Conservation (phyloP, 2,797 vertebrate genomes). For the Acomys russatus region DNA sequence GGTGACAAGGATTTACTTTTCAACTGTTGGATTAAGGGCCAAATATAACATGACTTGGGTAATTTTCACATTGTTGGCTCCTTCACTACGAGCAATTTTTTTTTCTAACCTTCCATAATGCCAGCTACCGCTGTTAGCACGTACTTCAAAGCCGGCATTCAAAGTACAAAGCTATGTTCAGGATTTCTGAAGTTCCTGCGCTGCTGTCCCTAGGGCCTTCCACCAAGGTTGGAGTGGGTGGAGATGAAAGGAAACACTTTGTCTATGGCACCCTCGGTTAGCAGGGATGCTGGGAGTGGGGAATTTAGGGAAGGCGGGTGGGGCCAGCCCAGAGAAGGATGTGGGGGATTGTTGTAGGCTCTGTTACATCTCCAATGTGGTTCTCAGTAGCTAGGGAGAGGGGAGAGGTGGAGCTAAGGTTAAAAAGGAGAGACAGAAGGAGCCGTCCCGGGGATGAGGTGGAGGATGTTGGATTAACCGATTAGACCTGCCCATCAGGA, state of each 20-base stretch:
- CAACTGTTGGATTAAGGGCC: conserved; percentile 59
- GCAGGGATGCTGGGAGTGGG: neutral
- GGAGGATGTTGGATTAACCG: neutral
- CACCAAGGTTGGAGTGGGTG: conserved; percentile 59
- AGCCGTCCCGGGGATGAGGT: neutral
- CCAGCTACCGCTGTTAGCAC: conserved; percentile 68
- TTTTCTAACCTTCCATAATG: conserved; percentile 62
- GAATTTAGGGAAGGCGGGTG: neutral
- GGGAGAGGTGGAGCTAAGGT: neutral
- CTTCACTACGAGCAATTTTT: conserved; percentile 68
- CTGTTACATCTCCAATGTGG: neutral
- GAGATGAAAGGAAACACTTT: conserved; percentile 39
- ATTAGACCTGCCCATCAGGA: neutral
- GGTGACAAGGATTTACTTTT: conserved; percentile 67
- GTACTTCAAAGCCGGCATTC: conserved; percentile 69
- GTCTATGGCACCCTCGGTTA: neutral
- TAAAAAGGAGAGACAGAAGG: neutral
- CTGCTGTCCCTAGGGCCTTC: conserved; percentile 40
- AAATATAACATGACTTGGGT: conserved; percentile 67
- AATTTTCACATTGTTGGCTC: conserved; percentile 76
- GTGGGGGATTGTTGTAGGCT: neutral
- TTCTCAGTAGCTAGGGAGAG: neutral
- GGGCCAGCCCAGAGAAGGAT: neutral
- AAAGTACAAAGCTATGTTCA: conserved; percentile 27
- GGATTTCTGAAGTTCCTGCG: conserved; percentile 56